phyloP scores from a whole-genome alignment of 2,113 vertebrate species.

The Vidua chalybeata region DNA sequence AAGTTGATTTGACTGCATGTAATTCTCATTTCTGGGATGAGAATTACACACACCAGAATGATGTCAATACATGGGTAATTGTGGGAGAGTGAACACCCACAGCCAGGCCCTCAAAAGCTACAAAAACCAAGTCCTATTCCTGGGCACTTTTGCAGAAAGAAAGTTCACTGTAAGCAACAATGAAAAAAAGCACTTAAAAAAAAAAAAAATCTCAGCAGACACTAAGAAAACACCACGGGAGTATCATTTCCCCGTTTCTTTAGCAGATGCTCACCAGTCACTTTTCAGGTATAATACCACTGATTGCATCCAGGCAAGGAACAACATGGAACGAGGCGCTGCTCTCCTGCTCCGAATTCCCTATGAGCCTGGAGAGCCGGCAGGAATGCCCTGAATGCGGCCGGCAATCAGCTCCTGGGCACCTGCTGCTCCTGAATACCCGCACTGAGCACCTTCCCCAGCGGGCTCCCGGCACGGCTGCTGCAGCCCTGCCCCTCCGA shows the following conservation, averaged over 20 bases:
- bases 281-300: conserved; percentile 21
- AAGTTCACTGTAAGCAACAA: background rate
- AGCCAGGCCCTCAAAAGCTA: background rate
- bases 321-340: background rate
- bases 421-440: background rate
- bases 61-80: background rate
- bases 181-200: background rate
- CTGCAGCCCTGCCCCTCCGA: background rate
- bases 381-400: background rate
- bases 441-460: background rate
- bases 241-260: background rate
- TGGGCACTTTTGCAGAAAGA: background rate
- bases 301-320: conserved; percentile 35
- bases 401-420: background rate
- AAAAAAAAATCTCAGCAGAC: background rate
- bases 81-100: background rate
- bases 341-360: background rate
- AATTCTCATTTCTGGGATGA: background rate
- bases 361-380: background rate
- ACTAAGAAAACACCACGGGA: background rate
- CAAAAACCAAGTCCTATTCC: background rate
- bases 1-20: background rate
- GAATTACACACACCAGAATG: background rate
- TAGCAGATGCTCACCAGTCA: background rate
- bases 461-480: background rate